phyloP scores from a whole-genome alignment of 2,113 vertebrate genomes.

The Erythrocebus patas region DNA sequence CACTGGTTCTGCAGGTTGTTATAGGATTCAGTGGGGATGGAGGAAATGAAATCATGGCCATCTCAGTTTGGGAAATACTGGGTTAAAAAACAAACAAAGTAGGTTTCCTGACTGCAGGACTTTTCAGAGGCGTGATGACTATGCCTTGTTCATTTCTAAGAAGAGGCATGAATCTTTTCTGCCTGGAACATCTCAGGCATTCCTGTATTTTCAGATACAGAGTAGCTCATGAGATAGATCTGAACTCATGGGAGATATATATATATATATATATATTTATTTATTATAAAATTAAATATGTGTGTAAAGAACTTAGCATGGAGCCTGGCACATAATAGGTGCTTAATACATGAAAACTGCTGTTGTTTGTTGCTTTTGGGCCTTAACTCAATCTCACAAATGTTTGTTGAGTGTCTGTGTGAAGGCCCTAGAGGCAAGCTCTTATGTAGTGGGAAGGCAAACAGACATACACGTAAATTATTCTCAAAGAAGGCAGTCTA shows the following conservation, averaged over 20 bases:
- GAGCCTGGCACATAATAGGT: neutral
- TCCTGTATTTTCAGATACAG: neutral
- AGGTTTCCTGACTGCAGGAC: neutral
- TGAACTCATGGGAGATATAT: neutral
- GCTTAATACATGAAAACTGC: neutral
- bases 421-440: no score
- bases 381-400: neutral
- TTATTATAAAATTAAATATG: neutral
- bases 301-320: neutral
- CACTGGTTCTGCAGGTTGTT: neutral
- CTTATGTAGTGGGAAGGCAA: accelerated
- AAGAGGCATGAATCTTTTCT: neutral
- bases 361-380: neutral
- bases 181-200: neutral
- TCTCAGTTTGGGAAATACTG: neutral
- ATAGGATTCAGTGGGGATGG: neutral
- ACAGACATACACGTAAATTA: accelerated
- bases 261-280: neutral
- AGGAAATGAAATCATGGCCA: neutral
- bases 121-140: neutral
- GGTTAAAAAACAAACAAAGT: neutral
- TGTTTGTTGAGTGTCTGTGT: neutral
- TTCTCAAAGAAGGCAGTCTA: neutral
- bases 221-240: no score
- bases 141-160: neutral